phyloP scores from a whole-genome alignment of 2,888 invertebrate genomes.

The Lepidonotus clava region DNA sequence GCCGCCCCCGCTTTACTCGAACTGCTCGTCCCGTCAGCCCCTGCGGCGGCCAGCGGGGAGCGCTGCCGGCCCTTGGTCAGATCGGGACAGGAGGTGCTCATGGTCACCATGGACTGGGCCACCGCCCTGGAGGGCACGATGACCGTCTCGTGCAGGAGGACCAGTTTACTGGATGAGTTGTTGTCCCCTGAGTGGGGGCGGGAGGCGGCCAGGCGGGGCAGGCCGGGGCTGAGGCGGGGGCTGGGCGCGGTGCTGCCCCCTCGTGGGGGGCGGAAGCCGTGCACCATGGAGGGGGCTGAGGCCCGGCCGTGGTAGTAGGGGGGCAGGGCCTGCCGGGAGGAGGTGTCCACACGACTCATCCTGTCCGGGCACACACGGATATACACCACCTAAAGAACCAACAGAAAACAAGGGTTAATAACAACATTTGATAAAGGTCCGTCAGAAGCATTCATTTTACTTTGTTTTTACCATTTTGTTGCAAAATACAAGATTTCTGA shows the following conservation, averaged over 20 bases:
- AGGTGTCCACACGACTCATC: background rate
- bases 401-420: too few species aligned
- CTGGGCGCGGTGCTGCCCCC: background rate
- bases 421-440: too few species aligned
- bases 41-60: background rate
- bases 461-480: too few species aligned
- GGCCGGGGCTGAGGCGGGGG: background rate
- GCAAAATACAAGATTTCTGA: too few species aligned
- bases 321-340: background rate
- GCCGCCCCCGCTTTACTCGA: too few species aligned
- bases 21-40: too few species aligned
- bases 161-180: too few species aligned
- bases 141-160: background rate
- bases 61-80: background rate
- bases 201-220: background rate
- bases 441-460: too few species aligned
- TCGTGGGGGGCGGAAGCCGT: background rate
- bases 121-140: background rate
- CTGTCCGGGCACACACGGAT: too few species aligned
- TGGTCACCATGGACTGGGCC: background rate
- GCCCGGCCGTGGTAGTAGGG: background rate
- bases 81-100: slow-evolving; percentile 3
- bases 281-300: background rate
- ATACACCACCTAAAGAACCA: too few species aligned
- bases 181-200: background rate